phyloP scores from a whole-genome alignment of 2,797 vertebrate species.

The Ceryle rudis region DNA sequence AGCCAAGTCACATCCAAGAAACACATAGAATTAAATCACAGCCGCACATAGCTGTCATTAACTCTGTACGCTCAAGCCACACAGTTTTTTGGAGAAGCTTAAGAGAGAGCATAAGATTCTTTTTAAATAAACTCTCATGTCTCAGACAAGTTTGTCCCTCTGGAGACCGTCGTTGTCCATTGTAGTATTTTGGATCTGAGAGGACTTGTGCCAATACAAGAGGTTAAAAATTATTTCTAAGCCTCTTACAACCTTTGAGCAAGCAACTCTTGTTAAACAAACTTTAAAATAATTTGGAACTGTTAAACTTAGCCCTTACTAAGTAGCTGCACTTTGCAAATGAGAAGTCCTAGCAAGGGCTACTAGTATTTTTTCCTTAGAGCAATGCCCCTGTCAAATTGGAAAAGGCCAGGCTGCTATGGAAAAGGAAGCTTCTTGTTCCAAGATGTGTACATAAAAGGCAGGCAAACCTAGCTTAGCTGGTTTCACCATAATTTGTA shows the following conservation, averaged over 20 bases:
- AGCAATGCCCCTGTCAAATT: not conserved
- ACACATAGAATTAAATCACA: not conserved
- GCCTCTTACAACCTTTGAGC: not conserved
- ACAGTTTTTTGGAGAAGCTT: not conserved
- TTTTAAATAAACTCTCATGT: not conserved
- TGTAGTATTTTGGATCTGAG: not conserved
- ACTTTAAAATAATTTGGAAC: not conserved
- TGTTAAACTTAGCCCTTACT: not conserved
- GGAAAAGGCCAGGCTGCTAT: not conserved
- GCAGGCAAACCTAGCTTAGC: not conserved
- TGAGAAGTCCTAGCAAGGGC: not conserved
- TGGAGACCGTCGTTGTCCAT: not conserved
- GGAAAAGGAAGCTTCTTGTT: not conserved
- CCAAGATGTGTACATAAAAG: not conserved
- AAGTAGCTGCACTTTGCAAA: not conserved
- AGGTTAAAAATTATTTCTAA: not conserved
- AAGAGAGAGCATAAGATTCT: not conserved
- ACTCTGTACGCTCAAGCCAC: not conserved
- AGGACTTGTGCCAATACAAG: not conserved
- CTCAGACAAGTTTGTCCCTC: not conserved
- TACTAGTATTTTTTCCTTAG: not conserved
- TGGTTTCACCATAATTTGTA: not conserved
- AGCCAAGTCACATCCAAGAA: not conserved
- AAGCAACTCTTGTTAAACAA: not conserved
- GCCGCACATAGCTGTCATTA: not conserved